Percentiles rank a stretch among this genome's conserved stretches.
These are phyloP conservation scores for Metridium senile DNA, from an alignment of 92 coral and sea anemone genomes.

Conservation along the genomic window DNA sequence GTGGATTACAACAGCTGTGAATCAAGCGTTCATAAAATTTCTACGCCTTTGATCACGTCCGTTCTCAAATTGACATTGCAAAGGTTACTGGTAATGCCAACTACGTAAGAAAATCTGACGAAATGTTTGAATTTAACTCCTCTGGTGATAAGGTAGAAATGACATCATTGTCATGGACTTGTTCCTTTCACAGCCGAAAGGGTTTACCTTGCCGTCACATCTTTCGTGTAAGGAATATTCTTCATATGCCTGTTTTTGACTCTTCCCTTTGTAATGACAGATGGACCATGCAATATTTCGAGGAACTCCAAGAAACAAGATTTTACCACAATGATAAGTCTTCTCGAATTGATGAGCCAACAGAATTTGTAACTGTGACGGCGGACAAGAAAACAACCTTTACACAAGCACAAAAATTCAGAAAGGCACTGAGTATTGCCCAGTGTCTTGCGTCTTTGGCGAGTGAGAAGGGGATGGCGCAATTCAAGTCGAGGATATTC, in stretches of 20 bases:
- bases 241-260: slow-evolving; percentile 1
- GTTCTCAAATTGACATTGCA: slow-evolving; percentile 31
- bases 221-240: neutral
- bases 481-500: slow-evolving; percentile 9
- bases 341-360: neutral
- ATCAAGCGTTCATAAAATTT: slow-evolving; percentile 13
- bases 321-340: neutral
- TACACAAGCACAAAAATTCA: slow-evolving; percentile 36
- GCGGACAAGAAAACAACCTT: neutral
- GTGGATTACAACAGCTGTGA: slow-evolving; percentile 29
- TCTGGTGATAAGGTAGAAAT: neutral
- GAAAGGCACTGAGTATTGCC: slow-evolving; percentile 5
- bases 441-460: slow-evolving; percentile 23
- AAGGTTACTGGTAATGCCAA: no score
- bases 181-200: slow-evolving; percentile 14
- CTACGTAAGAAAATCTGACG: neutral
- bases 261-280: neutral
- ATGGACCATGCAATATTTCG: slow-evolving; percentile 27
- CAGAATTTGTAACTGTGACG: neutral
- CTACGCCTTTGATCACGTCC: slow-evolving; percentile 54
- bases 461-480: slow-evolving; percentile 25
- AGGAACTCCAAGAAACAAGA: neutral
- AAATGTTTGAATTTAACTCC: neutral
- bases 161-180: slow-evolving; percentile 1
- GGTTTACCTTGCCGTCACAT: slow-evolving; percentile 40